Conservation (phyloP, 1,140 invertebrate genomes). For the roundworm (Caenorhabditis elegans) region WBcel235 BX284602.5:5605501-5606000, state of each 20-base stretch:
- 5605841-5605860: background rate
- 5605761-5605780: background rate
- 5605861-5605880: constrained; percentile 1
- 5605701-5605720: background rate
- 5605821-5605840: background rate
- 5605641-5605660: constrained; percentile 24
- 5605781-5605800: background rate
- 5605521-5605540: background rate
- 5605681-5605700: background rate
- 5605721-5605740: background rate
- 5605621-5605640: background rate
- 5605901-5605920: background rate
- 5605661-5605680: constrained; percentile 22
- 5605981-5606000: background rate
- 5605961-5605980: constrained; percentile 16
- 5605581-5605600: background rate
- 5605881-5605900: background rate
- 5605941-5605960: too few species aligned
- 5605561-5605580: background rate
- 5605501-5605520: background rate
- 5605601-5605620: background rate
- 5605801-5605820: background rate
- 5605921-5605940: background rate
- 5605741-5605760: constrained; percentile 13
- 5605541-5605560: background rate